These are phyloP conservation scores for Leuciscus idus DNA, from an alignment of 2,113 vertebrate species.

Conservation along the genomic window DNA sequence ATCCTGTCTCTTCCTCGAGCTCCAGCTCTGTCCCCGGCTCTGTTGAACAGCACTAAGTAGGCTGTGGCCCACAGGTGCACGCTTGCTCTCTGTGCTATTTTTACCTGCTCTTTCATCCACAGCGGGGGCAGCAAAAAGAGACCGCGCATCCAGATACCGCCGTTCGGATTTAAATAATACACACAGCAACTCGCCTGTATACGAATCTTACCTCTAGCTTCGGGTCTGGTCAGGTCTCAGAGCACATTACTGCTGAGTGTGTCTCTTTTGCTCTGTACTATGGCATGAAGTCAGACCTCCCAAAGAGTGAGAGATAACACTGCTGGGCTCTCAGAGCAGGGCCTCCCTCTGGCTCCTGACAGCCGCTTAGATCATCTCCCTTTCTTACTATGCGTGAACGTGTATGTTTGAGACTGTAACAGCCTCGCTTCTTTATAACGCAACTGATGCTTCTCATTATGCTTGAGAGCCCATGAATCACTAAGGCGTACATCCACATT, in stretches of 20 bases:
- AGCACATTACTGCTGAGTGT: conserved; percentile 35
- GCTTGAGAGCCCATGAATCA: conserved; percentile 22
- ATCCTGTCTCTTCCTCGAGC: conserved; percentile 41
- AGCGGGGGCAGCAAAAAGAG: conserved; percentile 54
- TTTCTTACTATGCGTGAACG: conserved; percentile 13
- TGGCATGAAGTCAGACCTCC: conserved; percentile 49
- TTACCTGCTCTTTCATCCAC: conserved; percentile 63
- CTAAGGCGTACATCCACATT: conserved; percentile 8
- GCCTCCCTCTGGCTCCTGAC: conserved; percentile 55
- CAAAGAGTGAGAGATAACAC: conserved; percentile 59
- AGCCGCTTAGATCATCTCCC: conserved; percentile 48
- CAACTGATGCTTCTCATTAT: conserved; percentile 45
- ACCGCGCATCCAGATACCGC: conserved; percentile 50
- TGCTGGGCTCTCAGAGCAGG: conserved; percentile 49
- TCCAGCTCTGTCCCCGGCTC: conserved; percentile 52
- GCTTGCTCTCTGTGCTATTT: conserved; percentile 66
- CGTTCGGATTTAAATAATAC: conserved; percentile 35
- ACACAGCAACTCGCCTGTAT: background rate
- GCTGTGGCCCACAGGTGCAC: conserved; percentile 72
- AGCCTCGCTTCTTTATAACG: conserved; percentile 41
- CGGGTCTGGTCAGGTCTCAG: conserved; percentile 39
- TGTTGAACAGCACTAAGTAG: conserved; percentile 64
- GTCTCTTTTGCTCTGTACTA: conserved; percentile 24
- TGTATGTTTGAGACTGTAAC: conserved; percentile 15
- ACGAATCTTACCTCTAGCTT: conserved; percentile 21